Conservation (phyloP, 2,888 invertebrate genomes). For the Pseudoips prasinana region DNA sequence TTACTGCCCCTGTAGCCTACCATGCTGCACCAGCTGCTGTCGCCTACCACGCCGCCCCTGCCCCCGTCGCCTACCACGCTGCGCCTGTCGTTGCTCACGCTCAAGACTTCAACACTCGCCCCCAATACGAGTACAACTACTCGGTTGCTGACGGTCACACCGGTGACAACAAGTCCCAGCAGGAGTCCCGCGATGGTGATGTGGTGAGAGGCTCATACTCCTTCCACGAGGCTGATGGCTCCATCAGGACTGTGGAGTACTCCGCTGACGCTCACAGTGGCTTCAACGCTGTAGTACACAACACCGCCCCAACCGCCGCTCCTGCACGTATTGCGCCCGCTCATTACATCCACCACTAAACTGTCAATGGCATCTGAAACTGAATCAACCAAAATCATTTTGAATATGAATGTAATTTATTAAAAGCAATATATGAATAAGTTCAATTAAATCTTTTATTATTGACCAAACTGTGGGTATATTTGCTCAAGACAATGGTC, state of each 20-base stretch:
- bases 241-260: conserved; percentile 72
- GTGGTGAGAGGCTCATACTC: conserved; percentile 73
- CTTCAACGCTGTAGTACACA: conserved; percentile 66
- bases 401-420: no score
- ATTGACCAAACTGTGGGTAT: no score
- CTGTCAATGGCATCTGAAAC: no score
- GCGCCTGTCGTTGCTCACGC: conserved; percentile 50
- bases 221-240: conserved; percentile 72
- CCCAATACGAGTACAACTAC: conserved; percentile 69
- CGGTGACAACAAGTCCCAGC: conserved; percentile 76
- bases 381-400: no score
- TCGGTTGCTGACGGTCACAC: conserved; percentile 76
- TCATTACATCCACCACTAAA: conserved; percentile 43
- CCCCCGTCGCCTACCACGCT: conserved; percentile 65
- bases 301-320: conserved; percentile 49
- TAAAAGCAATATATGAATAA: no score
- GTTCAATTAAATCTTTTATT: no score
- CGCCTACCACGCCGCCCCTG: conserved; percentile 68
- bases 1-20: conserved; percentile 23
- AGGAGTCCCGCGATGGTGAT: conserved; percentile 73
- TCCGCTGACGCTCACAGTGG: conserved; percentile 73
- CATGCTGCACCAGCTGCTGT: conserved; percentile 30
- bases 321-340: conserved; percentile 7
- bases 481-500: no score
- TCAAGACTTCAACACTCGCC: conserved; percentile 29